Percentiles rank a stretch among this genome's conserved stretches.
phyloP scores from a whole-genome alignment of 2,113 vertebrate genomes.

The Microtus richardsoni region DNA sequence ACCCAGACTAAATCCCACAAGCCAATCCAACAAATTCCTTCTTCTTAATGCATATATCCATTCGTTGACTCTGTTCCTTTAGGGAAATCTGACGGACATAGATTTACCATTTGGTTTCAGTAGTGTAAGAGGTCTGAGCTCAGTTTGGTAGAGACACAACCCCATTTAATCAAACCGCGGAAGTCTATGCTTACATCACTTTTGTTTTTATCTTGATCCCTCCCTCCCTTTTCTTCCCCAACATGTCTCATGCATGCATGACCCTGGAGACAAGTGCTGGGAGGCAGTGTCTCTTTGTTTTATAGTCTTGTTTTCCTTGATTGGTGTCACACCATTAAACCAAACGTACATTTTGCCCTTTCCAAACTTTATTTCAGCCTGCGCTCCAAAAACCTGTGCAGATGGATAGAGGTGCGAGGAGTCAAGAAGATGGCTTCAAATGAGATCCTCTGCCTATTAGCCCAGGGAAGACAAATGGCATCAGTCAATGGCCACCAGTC shows the following conservation, averaged over 20 bases:
- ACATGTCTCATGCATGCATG: too few species aligned
- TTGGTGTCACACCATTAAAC: conserved; percentile 23
- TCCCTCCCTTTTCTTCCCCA: neutral
- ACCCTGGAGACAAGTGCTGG: neutral
- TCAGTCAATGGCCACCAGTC: neutral
- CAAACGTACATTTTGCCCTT: neutral
- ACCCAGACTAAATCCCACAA: neutral
- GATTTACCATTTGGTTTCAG: neutral
- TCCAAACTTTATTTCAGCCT: neutral
- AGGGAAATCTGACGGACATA: neutral
- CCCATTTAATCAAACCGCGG: neutral
- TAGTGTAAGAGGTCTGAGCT: neutral
- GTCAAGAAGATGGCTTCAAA: neutral
- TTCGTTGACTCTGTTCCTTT: neutral
- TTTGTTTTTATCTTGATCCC: neutral
- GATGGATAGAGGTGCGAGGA: neutral
- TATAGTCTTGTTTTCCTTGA: conserved; percentile 25
- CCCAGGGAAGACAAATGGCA: conserved; percentile 16
- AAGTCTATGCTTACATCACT: rapidly evolving
- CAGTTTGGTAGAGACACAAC: neutral
- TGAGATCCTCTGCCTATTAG: neutral
- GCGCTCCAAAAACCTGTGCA: neutral
- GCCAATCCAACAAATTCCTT: neutral
- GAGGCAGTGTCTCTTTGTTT: neutral
- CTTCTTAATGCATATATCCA: neutral